Evolutionary conservation across 92 coral and sea anemone genomes (phyloP).

Genomic region (Umimayanthus chanpuru): DNA sequence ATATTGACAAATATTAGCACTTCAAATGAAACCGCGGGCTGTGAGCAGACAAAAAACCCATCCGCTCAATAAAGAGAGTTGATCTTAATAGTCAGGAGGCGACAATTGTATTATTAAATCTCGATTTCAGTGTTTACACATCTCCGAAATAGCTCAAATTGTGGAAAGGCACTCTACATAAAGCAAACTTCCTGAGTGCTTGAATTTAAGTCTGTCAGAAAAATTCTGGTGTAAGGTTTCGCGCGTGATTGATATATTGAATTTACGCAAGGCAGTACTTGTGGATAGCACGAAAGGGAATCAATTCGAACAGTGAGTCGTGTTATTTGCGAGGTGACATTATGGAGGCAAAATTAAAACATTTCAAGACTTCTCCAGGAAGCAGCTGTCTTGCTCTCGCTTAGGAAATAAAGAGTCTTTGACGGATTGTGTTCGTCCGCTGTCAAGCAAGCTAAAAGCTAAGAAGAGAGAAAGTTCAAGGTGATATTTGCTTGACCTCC

Average conservation of each 20-base stretch:
- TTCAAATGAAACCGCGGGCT: slow-evolving; percentile 24
- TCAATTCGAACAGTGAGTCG: neutral
- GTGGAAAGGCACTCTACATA: neutral
- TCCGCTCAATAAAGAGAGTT: neutral
- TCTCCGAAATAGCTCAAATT: neutral
- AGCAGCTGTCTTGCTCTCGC: neutral
- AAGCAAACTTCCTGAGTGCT: slow-evolving; percentile 18
- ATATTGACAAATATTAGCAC: slow-evolving; percentile 18
- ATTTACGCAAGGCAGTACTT: neutral
- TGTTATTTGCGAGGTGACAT: neutral
- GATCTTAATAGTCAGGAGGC: neutral
- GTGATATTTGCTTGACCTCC: neutral
- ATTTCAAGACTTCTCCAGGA: neutral
- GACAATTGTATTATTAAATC: neutral
- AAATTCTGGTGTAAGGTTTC: slow-evolving; percentile 19
- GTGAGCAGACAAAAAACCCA: neutral
- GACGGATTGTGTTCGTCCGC: neutral
- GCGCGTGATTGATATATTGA: neutral
- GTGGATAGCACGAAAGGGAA: neutral
- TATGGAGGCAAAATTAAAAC: neutral
- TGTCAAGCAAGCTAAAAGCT: too few species aligned
- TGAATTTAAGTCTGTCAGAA: neutral
- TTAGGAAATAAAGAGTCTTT: neutral
- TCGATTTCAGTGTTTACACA: slow-evolving; percentile 21
- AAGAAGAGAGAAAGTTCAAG: too few species aligned